These are phyloP conservation scores for Microtus ochrogaster DNA, from an alignment of 2,113 vertebrate genomes.

Conservation along the genomic window DNA sequence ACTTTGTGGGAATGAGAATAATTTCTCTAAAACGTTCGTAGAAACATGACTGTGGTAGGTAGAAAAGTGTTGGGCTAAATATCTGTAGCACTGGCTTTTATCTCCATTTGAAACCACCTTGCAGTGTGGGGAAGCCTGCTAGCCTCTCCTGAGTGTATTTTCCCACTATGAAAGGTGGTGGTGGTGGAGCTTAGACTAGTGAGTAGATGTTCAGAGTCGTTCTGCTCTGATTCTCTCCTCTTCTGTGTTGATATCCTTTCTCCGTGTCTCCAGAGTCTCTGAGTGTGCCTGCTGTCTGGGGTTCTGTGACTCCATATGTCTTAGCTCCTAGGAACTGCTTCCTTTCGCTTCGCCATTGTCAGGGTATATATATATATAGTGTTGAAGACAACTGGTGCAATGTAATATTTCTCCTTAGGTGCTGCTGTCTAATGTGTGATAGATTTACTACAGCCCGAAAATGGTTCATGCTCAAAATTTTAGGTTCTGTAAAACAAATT, in stretches of 20 bases:
- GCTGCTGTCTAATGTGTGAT: slow-evolving; percentile 51
- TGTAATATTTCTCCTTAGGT: slow-evolving; percentile 58
- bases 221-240: slow-evolving; percentile 13
- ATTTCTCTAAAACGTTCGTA: slow-evolving; percentile 49
- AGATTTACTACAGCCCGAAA: slow-evolving; percentile 58
- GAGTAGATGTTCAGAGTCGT: not conserved
- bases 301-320: not conserved
- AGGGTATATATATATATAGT: not conserved
- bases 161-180: not conserved
- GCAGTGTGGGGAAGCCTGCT: not conserved
- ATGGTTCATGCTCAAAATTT: slow-evolving; percentile 62
- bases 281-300: not conserved
- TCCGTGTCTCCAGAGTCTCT: not conserved
- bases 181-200: not conserved
- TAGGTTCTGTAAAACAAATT: slow-evolving; percentile 67
- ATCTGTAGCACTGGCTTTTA: slow-evolving; percentile 18
- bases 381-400: slow-evolving; percentile 29
- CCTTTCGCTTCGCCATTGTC: slow-evolving; percentile 49
- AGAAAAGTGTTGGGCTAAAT: not conserved
- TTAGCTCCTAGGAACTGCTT: not conserved
- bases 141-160: slow-evolving; percentile 10
- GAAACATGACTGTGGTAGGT: not conserved
- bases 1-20: not conserved
- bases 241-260: not conserved
- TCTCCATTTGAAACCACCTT: not conserved